phyloP scores from a whole-genome alignment of 2,797 vertebrate species.

The Vipera ursinii region DNA sequence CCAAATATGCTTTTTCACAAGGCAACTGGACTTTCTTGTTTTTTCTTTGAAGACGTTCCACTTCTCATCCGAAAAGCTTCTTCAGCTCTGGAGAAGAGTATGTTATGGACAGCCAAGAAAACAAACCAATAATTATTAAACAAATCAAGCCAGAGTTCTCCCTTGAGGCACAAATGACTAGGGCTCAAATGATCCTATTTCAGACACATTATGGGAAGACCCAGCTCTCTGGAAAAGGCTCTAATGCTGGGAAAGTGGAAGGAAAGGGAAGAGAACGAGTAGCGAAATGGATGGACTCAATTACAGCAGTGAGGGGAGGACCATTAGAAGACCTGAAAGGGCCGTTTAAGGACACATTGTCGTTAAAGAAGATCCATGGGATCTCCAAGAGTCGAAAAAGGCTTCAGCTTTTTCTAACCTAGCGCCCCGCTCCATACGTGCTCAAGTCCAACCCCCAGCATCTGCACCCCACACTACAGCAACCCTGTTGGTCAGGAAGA shows the following conservation, averaged over 20 bases:
- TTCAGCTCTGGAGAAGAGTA: not conserved
- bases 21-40: too few relatives aligned
- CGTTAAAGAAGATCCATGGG: not conserved
- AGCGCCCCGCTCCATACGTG: not conserved
- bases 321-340: not conserved
- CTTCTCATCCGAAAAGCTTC: too few relatives aligned
- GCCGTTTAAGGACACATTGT: not conserved
- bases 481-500: not conserved
- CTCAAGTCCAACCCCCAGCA: not conserved
- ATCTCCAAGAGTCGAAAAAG: not conserved
- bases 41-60: too few relatives aligned
- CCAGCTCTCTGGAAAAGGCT: not conserved
- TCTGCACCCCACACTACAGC: not conserved
- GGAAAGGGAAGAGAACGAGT: not conserved
- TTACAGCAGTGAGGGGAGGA: not conserved
- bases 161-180: not conserved
- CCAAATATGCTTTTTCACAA: too few relatives aligned
- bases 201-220: not conserved
- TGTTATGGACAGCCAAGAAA: not conserved
- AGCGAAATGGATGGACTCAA: not conserved
- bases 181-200: not conserved
- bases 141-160: not conserved
- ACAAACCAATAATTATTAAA: not conserved
- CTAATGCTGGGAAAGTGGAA: not conserved
- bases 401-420: not conserved